Percentiles rank a stretch among this genome's conserved stretches.
These are phyloP conservation scores for Sinhomidia bicolor DNA, from an alignment of 2,888 invertebrate genomes.

Conservation along the genomic window DNA sequence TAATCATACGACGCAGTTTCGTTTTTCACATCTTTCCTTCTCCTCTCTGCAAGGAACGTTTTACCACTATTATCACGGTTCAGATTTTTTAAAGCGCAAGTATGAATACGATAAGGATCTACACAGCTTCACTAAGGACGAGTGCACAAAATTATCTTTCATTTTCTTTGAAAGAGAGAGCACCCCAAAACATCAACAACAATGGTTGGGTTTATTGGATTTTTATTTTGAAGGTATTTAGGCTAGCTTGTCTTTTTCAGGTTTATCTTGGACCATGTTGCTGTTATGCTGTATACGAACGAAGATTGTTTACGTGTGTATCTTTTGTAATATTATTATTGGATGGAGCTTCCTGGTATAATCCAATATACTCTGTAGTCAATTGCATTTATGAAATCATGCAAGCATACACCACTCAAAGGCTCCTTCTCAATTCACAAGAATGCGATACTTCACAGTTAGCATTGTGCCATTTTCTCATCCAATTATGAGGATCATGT, in stretches of 20 bases:
- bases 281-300: not conserved
- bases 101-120: not conserved
- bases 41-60: not conserved
- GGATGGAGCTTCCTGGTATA: too few relatives aligned
- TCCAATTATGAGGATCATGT: conserved; percentile 32
- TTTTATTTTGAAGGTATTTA: too few relatives aligned
- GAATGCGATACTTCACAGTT: not conserved
- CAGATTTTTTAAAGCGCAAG: not conserved
- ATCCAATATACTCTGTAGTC: not conserved
- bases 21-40: not conserved
- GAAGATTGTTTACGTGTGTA: not conserved
- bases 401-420: not conserved
- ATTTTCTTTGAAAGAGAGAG: not conserved
- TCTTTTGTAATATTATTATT: too few relatives aligned
- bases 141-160: not conserved
- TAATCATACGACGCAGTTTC: too few relatives aligned
- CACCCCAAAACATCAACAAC: not conserved
- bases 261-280: not conserved
- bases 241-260: not conserved
- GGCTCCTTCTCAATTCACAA: not conserved
- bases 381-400: not conserved
- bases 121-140: not conserved
- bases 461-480: not conserved
- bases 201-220: not conserved
- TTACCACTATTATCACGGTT: not conserved